phyloP scores from a whole-genome alignment of 2,113 vertebrate species.

The Dasyprocta punctata region DNA sequence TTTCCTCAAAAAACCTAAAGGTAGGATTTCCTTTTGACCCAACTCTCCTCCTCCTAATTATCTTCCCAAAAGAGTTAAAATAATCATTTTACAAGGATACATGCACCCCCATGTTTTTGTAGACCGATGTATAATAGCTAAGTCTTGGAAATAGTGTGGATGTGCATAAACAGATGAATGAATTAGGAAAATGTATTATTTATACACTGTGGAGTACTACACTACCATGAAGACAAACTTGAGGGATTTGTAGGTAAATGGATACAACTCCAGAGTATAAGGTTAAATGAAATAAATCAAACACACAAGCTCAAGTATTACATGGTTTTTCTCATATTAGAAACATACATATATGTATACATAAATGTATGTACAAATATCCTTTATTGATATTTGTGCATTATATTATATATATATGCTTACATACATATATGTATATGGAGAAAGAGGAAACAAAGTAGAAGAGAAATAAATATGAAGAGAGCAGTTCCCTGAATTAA shows the following conservation, averaged over 20 bases:
- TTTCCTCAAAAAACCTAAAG: background rate
- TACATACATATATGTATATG: too few species aligned
- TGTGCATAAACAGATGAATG: background rate
- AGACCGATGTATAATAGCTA: background rate
- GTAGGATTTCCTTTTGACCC: background rate
- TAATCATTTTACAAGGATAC: background rate
- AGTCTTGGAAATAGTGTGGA: background rate
- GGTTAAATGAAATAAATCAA: background rate
- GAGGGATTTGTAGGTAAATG: background rate
- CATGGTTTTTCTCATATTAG: background rate
- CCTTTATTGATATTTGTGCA: too few species aligned
- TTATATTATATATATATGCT: too few species aligned
- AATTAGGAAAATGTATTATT: background rate
- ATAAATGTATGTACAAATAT: too few species aligned
- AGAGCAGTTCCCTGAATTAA: background rate
- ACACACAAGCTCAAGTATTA: background rate
- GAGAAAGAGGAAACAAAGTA: too few species aligned
- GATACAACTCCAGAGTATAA: background rate
- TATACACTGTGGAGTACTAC: background rate
- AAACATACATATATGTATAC: background rate
- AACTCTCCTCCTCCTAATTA: background rate
- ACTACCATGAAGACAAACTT: background rate
- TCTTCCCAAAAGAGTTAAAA: background rate
- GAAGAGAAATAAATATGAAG: too few species aligned
- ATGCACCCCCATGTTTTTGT: too few species aligned